Evolutionary conservation across 2,888 invertebrate genomes (phyloP).

Genomic region (Xiphydria camelus): DNA sequence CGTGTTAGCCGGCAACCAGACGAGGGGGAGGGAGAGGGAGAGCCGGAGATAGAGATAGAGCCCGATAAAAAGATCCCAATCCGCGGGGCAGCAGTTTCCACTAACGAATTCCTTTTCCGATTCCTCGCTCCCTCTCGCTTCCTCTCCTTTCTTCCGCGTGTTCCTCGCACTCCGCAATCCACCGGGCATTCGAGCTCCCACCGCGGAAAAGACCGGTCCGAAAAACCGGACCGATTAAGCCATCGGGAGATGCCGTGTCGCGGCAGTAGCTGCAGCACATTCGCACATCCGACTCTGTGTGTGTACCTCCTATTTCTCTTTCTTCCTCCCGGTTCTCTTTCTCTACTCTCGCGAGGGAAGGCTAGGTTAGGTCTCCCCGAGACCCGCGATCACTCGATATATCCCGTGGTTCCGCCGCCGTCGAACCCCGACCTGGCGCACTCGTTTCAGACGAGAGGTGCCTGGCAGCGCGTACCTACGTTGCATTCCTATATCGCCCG

Average conservation of each 20-base stretch:
- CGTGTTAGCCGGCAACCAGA: no score
- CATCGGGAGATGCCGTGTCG: conserved; percentile 32
- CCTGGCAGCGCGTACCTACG: neutral
- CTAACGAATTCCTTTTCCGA: conserved; percentile 51
- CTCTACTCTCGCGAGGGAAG: conserved; percentile 19
- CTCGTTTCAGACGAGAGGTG: no score
- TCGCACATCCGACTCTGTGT: conserved; percentile 8
- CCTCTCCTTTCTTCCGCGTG: neutral
- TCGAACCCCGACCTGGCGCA: conserved; percentile 4
- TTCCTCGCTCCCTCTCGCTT: conserved; percentile 20
- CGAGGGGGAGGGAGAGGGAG: no score
- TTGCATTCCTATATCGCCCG: neutral
- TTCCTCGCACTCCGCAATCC: neutral
- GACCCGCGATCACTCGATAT: conserved; percentile 34
- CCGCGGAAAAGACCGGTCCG: conserved; percentile 10
- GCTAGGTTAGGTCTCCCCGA: conserved; percentile 22
- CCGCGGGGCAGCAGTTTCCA: conserved; percentile 42
- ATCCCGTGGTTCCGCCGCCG: no score
- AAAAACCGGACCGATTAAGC: conserved; percentile 47
- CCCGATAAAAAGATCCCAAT: conserved; percentile 42
- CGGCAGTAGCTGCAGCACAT: conserved; percentile 15
- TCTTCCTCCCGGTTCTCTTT: neutral
- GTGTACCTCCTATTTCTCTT: neutral
- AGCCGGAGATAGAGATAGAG: no score
- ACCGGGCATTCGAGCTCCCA: neutral